Evolutionary conservation across 2,113 vertebrate genomes (phyloP).

Genomic region (Clinocottus analis): DNA sequence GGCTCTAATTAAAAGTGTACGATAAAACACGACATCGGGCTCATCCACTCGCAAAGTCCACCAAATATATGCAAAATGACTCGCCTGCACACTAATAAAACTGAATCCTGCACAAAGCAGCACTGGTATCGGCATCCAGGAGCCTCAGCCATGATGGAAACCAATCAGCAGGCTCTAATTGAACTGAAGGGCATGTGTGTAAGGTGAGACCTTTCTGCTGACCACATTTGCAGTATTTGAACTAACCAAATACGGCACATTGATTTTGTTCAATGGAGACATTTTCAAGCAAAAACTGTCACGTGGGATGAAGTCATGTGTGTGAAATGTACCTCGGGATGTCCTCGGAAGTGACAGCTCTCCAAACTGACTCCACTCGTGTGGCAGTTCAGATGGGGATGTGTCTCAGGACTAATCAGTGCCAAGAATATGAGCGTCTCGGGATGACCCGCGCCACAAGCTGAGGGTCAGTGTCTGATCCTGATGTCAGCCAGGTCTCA

Average conservation of each 20-base stretch:
- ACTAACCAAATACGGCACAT: background rate
- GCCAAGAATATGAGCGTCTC: background rate
- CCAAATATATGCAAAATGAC: background rate
- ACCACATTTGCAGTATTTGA: constrained; percentile 15
- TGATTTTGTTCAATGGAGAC: constrained; percentile 10
- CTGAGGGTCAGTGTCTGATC: constrained; percentile 31
- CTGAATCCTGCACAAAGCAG: background rate
- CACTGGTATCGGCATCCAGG: background rate
- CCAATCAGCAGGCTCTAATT: constrained; percentile 1
- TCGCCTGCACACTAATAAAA: background rate
- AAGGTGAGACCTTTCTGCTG: constrained; percentile 17
- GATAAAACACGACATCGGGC: background rate
- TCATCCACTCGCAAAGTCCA: background rate
- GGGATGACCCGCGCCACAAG: constrained; percentile 12
- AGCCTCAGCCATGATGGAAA: constrained; percentile 3
- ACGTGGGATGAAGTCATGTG: background rate
- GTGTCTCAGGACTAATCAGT: background rate
- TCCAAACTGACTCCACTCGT: background rate
- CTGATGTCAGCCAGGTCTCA: constrained; percentile 33
- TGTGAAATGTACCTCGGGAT: background rate
- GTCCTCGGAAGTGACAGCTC: background rate
- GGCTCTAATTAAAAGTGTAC: background rate
- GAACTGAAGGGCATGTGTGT: background rate
- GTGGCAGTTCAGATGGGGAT: constrained; percentile 3
- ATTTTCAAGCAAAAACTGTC: constrained; percentile 16